These are phyloP conservation scores for Xanthia togata DNA, from an alignment of 2,888 invertebrate species.

Conservation along the genomic window DNA sequence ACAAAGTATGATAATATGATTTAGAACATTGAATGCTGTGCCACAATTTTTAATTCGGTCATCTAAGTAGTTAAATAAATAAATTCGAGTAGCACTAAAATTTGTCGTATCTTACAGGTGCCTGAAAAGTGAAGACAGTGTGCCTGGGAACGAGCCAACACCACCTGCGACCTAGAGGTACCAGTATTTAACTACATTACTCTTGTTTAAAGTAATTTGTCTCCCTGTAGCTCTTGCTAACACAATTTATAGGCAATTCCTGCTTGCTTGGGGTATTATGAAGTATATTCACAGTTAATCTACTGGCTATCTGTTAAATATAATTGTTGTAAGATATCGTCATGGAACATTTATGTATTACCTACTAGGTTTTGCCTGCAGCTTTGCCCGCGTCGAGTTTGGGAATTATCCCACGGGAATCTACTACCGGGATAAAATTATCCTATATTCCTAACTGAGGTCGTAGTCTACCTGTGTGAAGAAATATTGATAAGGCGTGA, in stretches of 20 bases:
- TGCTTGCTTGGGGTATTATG: conserved; percentile 11
- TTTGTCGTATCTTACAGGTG: neutral
- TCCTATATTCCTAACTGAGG: neutral
- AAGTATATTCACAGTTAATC: conserved; percentile 34
- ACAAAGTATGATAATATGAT: too few species aligned
- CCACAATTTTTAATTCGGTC: too few species aligned
- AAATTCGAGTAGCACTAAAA: too few species aligned
- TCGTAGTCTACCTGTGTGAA: too few species aligned
- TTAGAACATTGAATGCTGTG: too few species aligned
- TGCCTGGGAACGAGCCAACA: conserved; percentile 16
- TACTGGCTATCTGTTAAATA: conserved; percentile 13
- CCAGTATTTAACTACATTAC: conserved; percentile 21
- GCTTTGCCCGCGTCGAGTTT: too few species aligned
- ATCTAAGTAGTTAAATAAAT: too few species aligned
- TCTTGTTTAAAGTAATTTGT: conserved; percentile 54
- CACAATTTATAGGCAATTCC: conserved; percentile 52
- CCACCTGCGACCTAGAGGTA: conserved; percentile 10
- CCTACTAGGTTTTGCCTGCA: neutral
- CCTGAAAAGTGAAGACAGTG: neutral
- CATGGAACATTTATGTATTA: neutral
- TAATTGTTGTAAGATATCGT: neutral
- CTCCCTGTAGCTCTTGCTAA: conserved; percentile 12
- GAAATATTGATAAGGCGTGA: too few species aligned
- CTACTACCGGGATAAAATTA: neutral
- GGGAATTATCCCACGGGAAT: neutral